Evolutionary conservation across 2,797 vertebrate species (phyloP).

Genomic region (Apogon hyalosoma): DNA sequence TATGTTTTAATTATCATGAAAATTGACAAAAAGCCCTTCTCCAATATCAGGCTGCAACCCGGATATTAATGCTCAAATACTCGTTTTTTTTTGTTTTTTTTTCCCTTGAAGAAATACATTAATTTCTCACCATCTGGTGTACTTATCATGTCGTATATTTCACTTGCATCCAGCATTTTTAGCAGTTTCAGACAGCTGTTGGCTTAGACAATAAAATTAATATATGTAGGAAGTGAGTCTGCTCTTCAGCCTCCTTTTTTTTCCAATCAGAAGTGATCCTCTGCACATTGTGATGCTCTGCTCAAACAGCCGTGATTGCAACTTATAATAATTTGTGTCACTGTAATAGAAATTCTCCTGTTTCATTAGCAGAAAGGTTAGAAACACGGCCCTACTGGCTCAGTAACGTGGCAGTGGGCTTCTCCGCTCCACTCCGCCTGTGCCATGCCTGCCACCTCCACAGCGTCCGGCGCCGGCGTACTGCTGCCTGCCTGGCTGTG

Average conservation of each 20-base stretch:
- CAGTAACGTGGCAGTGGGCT: conserved; percentile 46
- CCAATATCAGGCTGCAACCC: conserved; percentile 21
- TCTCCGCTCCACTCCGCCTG: conserved; percentile 13
- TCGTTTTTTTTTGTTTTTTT: conserved; percentile 29
- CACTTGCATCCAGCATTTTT: conserved; percentile 59
- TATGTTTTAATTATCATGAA: conserved; percentile 47
- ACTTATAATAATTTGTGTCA: conserved; percentile 9
- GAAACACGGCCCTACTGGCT: conserved; percentile 16
- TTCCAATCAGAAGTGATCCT: conserved; percentile 36
- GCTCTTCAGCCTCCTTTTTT: conserved; percentile 39
- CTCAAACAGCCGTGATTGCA: conserved; percentile 15
- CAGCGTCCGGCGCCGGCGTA: conserved; percentile 44
- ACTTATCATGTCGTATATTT: conserved; percentile 68
- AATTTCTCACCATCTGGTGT: conserved; percentile 72
- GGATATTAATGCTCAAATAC: conserved; percentile 29
- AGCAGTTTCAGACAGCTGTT: conserved; percentile 62
- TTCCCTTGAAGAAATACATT: conserved; percentile 48
- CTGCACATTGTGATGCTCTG: conserved; percentile 3
- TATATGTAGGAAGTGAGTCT: conserved; percentile 50
- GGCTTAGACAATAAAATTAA: conserved; percentile 53
- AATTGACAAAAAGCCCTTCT: conserved; percentile 16
- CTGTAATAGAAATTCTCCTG: conserved; percentile 17
- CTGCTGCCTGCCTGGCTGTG: conserved; percentile 51
- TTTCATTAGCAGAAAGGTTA: conserved; percentile 38
- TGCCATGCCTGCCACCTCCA: conserved; percentile 59